A percentile compares a stretch with the other conserved stretches of the same genome.
Evolutionary conservation across 2,113 vertebrate species (phyloP).

Genomic region (Poicephalus gulielmi): DNA sequence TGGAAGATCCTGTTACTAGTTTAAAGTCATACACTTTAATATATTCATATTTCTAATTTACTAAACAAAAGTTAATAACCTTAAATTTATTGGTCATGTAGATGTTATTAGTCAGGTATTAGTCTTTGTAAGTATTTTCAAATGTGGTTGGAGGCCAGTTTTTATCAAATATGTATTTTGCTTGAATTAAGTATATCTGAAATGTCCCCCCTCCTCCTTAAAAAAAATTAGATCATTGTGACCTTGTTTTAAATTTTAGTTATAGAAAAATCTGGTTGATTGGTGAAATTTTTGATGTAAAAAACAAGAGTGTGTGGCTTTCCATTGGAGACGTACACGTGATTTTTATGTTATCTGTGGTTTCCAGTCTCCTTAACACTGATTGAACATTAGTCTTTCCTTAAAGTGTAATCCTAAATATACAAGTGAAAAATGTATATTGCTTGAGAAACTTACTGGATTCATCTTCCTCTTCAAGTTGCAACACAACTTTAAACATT

Average conservation of each 20-base stretch:
- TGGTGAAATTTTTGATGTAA: neutral
- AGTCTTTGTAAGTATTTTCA: neutral
- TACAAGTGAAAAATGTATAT: neutral
- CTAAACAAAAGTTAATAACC: neutral
- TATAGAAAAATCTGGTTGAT: neutral
- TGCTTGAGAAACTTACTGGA: neutral
- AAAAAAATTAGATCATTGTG: neutral
- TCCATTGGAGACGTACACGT: neutral
- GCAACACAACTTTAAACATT: neutral
- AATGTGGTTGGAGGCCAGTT: neutral
- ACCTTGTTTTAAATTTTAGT: neutral
- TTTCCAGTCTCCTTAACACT: slow-evolving; percentile 23
- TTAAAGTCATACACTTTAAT: neutral
- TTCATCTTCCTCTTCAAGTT: neutral
- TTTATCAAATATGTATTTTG: neutral
- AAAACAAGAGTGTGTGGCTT: neutral
- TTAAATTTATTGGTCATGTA: neutral
- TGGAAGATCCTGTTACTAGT: neutral
- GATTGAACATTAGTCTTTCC: slow-evolving; percentile 20
- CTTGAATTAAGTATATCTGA: neutral
- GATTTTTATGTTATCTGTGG: neutral
- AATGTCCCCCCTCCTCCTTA: neutral
- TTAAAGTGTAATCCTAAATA: slow-evolving; percentile 29
- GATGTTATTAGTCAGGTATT: neutral
- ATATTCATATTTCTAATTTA: neutral